phyloP scores from a whole-genome alignment of 2,888 invertebrate species.

The Epinotia ramella region DNA sequence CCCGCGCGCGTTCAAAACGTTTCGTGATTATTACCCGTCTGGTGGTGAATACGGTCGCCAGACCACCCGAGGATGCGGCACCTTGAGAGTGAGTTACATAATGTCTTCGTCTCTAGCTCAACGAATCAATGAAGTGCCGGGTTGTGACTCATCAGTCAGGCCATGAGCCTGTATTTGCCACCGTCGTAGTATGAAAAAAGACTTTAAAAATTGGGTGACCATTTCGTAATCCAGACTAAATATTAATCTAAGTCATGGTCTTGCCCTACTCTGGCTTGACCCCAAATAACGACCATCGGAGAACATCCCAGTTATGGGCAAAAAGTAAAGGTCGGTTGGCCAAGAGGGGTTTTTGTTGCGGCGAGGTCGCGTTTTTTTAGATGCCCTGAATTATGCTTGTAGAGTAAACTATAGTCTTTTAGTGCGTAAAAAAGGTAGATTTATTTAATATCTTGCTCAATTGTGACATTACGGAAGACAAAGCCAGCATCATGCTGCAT shows the following conservation, averaged over 20 bases:
- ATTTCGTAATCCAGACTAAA: slow-evolving; percentile 43
- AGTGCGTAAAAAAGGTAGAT: background rate
- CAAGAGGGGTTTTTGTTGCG: slow-evolving; percentile 59
- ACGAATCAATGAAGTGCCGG: too few species aligned
- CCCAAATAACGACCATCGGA: slow-evolving; percentile 64
- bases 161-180: too few species aligned
- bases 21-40: too few species aligned
- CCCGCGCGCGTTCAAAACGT: too few species aligned
- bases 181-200: background rate
- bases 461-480: too few species aligned
- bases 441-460: too few species aligned
- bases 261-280: slow-evolving; percentile 59
- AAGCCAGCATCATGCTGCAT: too few species aligned
- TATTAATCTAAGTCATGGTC: slow-evolving; percentile 54
- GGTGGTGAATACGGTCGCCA: too few species aligned
- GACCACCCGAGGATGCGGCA: too few species aligned
- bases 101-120: too few species aligned
- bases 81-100: too few species aligned
- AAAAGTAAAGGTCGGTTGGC: slow-evolving; percentile 68
- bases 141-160: too few species aligned
- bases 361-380: slow-evolving; percentile 56
- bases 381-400: slow-evolving; percentile 23
- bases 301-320: slow-evolving; percentile 62
- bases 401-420: background rate
- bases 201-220: slow-evolving; percentile 11